These are phyloP conservation scores for Camarhynchus parvulus DNA, from an alignment of 2,113 vertebrate genomes.

Conservation along the genomic window DNA sequence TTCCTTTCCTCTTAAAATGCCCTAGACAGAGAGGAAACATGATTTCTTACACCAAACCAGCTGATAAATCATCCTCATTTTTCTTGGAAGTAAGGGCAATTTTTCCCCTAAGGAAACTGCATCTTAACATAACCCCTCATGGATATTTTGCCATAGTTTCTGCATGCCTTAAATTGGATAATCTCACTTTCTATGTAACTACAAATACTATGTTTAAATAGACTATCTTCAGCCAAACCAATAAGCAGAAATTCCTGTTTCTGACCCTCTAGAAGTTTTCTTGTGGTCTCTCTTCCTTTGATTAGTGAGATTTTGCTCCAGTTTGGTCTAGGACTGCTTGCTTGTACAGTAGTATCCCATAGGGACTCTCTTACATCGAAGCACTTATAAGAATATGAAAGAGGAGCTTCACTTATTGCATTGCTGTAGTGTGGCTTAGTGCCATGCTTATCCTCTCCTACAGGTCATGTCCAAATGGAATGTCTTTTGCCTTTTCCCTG, in stretches of 20 bases:
- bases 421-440: background rate
- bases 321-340: background rate
- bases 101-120: background rate
- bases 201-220: background rate
- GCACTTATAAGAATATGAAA: background rate
- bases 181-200: background rate
- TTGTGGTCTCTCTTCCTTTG: background rate
- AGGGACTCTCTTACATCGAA: background rate
- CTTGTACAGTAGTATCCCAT: background rate
- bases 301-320: background rate
- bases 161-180: background rate
- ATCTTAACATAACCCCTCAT: background rate
- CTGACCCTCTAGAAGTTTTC: background rate
- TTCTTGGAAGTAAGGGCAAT: background rate
- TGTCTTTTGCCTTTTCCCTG: background rate
- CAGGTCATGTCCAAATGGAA: background rate
- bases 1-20: background rate
- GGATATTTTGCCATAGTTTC: background rate
- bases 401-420: background rate
- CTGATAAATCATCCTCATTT: background rate
- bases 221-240: background rate
- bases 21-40: background rate
- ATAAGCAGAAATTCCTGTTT: background rate
- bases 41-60: background rate
- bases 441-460: background rate